Conservation (phyloP, 2,797 vertebrate species). For the Emys orbicularis region DNA sequence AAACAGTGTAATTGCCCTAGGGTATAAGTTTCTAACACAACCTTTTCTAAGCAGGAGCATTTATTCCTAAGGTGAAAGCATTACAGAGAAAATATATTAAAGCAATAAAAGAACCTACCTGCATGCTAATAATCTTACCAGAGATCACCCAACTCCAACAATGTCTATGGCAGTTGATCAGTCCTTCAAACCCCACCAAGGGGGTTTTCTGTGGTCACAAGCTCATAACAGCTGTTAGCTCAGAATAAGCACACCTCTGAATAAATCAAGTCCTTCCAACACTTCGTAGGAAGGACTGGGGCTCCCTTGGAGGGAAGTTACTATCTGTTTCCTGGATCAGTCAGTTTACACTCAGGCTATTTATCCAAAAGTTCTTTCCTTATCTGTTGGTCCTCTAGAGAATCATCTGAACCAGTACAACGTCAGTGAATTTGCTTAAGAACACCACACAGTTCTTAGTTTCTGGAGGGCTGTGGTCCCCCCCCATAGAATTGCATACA, state of each 20-base stretch:
- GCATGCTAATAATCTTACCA: neutral
- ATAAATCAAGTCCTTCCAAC: too few species aligned
- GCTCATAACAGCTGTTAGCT: too few species aligned
- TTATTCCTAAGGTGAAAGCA: neutral
- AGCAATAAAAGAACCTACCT: neutral
- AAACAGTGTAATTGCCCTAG: neutral
- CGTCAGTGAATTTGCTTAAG: neutral
- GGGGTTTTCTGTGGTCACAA: neutral
- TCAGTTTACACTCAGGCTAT: too few species aligned
- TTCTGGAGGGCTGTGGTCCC: neutral
- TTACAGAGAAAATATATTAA: neutral
- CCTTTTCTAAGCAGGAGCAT: neutral
- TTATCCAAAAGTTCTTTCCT: too few species aligned
- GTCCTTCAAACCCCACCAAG: neutral
- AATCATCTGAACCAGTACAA: neutral
- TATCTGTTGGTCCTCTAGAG: neutral
- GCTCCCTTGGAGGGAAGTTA: too few species aligned
- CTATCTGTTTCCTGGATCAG: too few species aligned
- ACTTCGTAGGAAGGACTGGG: too few species aligned
- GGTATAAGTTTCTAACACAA: too few species aligned
- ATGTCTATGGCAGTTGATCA: neutral
- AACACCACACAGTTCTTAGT: neutral
- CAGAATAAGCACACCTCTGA: too few species aligned
- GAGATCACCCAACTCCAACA: neutral
- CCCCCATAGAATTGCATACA: neutral